Percentiles rank a stretch among this genome's conserved stretches.
Conservation (phyloP, 2,797 vertebrate genomes). For the Pogoniulus pusillus region DNA sequence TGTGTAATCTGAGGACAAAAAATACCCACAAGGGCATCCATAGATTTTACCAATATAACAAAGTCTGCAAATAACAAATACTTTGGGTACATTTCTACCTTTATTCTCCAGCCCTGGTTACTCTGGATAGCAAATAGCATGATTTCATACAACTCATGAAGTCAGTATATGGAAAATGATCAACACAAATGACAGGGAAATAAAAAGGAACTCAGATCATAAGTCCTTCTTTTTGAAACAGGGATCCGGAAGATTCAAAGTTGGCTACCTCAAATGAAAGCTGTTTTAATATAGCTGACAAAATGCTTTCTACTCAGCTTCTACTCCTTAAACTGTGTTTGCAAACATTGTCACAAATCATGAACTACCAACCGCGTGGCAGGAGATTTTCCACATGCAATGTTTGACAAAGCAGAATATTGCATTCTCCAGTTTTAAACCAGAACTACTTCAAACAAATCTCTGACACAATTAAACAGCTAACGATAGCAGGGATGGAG, state of each 20-base stretch:
- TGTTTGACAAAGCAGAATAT: not conserved
- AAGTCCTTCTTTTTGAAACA: not conserved
- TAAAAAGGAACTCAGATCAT: not conserved
- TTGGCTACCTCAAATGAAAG: not conserved
- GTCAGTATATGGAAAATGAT: not conserved
- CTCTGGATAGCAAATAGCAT: not conserved
- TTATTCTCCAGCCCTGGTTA: not conserved
- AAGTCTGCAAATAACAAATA: not conserved
- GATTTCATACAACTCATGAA: not conserved
- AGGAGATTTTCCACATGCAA: not conserved
- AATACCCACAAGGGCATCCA: not conserved
- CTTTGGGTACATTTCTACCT: not conserved
- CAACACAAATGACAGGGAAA: not conserved
- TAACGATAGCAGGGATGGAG: not conserved
- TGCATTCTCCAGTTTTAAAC: slow-evolving; percentile 11
- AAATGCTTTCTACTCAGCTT: not conserved
- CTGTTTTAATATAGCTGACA: not conserved
- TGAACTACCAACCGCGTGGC: not conserved
- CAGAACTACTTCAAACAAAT: slow-evolving; percentile 14
- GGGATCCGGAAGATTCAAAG: not conserved
- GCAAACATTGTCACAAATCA: slow-evolving; percentile 17
- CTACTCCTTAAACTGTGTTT: not conserved
- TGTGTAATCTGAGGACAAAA: not conserved
- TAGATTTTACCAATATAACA: not conserved
- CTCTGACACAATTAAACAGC: not conserved